A percentile compares a stretch with the other conserved stretches of the same genome.
Evolutionary conservation across 1,140 invertebrate genomes (phyloP).

Genomic region (Brachionus angularis): DNA sequence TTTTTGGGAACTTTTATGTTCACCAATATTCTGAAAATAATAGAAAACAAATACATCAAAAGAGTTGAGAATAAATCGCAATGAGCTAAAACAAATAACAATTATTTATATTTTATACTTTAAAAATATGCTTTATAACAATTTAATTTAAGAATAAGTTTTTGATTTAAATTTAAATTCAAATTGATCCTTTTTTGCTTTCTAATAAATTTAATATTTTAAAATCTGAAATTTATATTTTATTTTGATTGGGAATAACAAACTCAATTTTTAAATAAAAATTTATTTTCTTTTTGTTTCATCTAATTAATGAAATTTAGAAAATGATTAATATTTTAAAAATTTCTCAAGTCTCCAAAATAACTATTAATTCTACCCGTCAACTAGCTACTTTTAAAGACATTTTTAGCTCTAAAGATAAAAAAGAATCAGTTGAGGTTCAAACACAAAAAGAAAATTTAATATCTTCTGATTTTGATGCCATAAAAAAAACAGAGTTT

Average conservation of each 20-base stretch:
- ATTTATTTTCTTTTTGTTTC: background rate
- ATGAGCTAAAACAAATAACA: too few species aligned
- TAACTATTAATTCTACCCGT: background rate
- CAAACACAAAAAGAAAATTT: background rate
- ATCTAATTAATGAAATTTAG: background rate
- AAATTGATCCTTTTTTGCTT: too few species aligned
- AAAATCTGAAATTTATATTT: too few species aligned
- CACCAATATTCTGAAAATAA: conserved; percentile 55
- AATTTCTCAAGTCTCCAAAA: background rate
- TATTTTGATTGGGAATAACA: too few species aligned
- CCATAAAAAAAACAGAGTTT: conserved; percentile 23
- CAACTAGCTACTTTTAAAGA: conserved; percentile 8
- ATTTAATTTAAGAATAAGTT: too few species aligned
- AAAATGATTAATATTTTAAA: conserved; percentile 21
- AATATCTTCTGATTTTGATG: conserved; percentile 8
- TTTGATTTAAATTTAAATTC: too few species aligned
- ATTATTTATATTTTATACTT: too few species aligned
- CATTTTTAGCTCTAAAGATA: conserved; percentile 27
- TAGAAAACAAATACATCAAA: background rate
- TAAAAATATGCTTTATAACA: too few species aligned
- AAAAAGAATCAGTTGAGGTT: background rate
- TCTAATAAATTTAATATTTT: too few species aligned
- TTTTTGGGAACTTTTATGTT: conserved; percentile 90
- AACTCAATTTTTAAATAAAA: too few species aligned
- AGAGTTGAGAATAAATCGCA: background rate